Conservation (phyloP, 2,113 vertebrate genomes). For the Xiphorhynchus elegans region DNA sequence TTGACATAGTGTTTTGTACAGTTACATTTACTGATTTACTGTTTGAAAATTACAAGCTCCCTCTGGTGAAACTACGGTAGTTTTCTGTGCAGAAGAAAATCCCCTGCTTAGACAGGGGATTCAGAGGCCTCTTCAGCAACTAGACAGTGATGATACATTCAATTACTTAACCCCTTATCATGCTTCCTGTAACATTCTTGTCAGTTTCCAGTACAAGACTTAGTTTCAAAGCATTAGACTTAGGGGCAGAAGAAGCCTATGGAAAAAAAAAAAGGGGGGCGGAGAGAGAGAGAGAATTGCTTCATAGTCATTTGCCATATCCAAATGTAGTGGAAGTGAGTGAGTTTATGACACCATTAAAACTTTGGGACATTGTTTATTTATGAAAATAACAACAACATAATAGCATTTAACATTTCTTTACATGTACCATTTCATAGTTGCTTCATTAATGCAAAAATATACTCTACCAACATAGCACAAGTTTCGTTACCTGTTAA, state of each 20-base stretch:
- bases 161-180: not conserved
- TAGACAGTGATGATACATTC: not conserved
- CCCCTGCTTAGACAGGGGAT: not conserved
- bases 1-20: not conserved
- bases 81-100: not conserved
- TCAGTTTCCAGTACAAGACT: not conserved
- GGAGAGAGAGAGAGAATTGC: not conserved
- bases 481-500: not conserved
- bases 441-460: constrained; percentile 44
- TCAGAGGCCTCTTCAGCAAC: not conserved
- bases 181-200: not conserved
- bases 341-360: constrained; percentile 4
- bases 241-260: not conserved
- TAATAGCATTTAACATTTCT: constrained; percentile 35
- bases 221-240: not conserved
- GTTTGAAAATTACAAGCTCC: not conserved
- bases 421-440: constrained; percentile 9
- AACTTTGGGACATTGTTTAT: constrained; percentile 51
- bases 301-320: not conserved
- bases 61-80: not conserved
- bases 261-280: rapidly evolving
- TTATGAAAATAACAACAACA: constrained; percentile 59
- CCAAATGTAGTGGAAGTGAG: not conserved
- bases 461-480: not conserved
- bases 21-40: not conserved